phyloP scores from a whole-genome alignment of 2,797 vertebrate genomes.

The Sylvilagus floridanus region DNA sequence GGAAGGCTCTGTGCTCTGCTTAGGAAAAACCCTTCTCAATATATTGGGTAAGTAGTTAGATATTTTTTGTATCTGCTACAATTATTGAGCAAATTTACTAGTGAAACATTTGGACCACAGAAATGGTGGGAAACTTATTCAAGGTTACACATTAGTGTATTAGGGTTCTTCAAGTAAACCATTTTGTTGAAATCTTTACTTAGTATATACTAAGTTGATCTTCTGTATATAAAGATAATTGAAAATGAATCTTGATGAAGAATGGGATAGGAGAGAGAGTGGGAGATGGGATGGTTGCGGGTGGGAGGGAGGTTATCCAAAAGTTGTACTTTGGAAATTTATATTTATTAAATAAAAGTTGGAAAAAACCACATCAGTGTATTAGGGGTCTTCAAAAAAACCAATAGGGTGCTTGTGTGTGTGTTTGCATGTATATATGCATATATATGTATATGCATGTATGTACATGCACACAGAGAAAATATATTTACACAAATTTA shows the following conservation, averaged over 20 bases:
- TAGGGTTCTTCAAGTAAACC: neutral
- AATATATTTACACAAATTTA: no score
- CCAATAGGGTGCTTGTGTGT: neutral
- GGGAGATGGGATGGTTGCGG: no score
- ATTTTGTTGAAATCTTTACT: no score
- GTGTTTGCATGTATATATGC: neutral
- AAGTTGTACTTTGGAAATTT: no score
- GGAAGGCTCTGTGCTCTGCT: neutral
- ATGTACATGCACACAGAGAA: no score
- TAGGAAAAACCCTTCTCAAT: neutral
- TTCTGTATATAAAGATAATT: no score
- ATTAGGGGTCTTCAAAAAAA: neutral
- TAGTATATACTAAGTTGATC: no score
- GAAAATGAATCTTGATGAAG: no score
- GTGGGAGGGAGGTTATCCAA: no score
- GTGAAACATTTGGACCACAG: neutral
- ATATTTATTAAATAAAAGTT: no score
- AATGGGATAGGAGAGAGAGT: no score
- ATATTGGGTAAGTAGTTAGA: neutral
- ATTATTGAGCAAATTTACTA: neutral
- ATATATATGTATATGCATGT: fast-evolving
- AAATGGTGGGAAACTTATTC: neutral
- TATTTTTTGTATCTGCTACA: neutral
- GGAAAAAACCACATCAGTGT: neutral
- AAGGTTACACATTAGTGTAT: neutral